Evolutionary conservation across 2,113 vertebrate genomes (phyloP), one percentile per base, ranked within the genome.

Genomic region (Oreochromis niloticus): DNA sequence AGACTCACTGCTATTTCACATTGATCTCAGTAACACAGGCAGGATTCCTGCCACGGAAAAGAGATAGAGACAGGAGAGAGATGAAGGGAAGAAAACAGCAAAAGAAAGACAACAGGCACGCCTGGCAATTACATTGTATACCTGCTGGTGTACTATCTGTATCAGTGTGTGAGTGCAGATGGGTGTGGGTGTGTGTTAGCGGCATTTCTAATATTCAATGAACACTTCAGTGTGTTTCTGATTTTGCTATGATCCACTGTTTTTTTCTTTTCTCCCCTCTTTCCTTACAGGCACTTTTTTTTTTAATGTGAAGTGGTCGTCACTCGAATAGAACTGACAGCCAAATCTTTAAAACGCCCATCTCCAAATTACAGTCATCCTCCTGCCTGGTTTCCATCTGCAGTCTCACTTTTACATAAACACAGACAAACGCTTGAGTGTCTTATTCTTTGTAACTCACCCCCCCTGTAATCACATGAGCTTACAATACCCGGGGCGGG

Each of bases 291-390:
- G 9, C 71, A 73, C 9, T 27, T 83, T 57, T 80, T 80, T 12
- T 10, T 22, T 81, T 54, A 10, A 81, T 59, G 34, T 41, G 22
- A 81, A 87, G 41, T 82, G 52, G 34, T 43, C 39, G 36, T 89
- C 85, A 52, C 27, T 86, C 6, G 3, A 48, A 30, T 9, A 36
- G 50, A 17, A 68, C 61, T 81, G 88, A 87, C 34, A 39, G 56
- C n/a, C 54, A 61, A 82, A 66, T 86, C 46, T 85, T 59, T 89
- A 75, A 87, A 86, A 84, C 32, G 16, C 32, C 55, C 83, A 59
- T 82, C 54, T 88, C 46, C 41, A 87, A 89, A 92, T 94, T 83
- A 90, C 46, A 88, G 85, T 84, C 24, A 89, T 90, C 63, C 46
- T 19, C 7, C 17, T 9, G 55, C 39, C 30, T 50, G 59, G 56